Percentiles rank a stretch among this genome's conserved stretches.
Evolutionary conservation across 2,113 vertebrate species (phyloP).

Genomic region (Neogobius melanostomus): DNA sequence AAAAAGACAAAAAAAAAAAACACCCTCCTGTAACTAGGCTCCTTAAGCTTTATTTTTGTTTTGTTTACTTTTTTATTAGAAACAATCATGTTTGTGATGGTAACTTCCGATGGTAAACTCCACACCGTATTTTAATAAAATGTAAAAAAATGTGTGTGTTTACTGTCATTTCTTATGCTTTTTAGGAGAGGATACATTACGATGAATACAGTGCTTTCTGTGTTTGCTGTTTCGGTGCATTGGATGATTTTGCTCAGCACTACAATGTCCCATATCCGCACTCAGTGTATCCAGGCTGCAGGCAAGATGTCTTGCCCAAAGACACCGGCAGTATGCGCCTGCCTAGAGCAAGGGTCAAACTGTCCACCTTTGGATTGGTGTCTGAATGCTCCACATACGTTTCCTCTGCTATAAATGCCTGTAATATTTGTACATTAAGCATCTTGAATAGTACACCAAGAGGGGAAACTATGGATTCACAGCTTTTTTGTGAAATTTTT

Average conservation of each 20-base stretch:
- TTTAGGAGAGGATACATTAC: no score
- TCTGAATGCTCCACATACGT: no score
- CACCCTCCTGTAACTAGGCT: conserved; percentile 79
- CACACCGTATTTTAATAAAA: conserved; percentile 88
- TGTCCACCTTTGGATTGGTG: no score
- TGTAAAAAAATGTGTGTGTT: conserved; percentile 68
- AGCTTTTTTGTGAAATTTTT: conserved; percentile 21
- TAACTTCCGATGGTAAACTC: conserved; percentile 84
- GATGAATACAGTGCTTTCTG: no score
- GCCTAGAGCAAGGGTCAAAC: no score
- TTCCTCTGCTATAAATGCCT: neutral
- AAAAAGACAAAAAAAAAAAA: conserved; percentile 47
- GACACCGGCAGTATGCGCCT: no score
- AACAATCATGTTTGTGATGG: conserved; percentile 88
- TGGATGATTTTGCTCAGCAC: no score
- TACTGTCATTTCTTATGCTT: neutral
- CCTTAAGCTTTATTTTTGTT: conserved; percentile 82
- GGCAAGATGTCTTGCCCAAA: no score
- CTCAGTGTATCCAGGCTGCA: no score
- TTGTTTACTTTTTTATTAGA: conserved; percentile 86
- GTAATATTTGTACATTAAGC: neutral
- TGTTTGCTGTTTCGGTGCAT: no score
- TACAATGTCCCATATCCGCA: no score
- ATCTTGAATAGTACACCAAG: neutral
- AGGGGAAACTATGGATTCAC: conserved; percentile 2